Conservation (phyloP, 2,888 invertebrate species). For the Eurytoma californica region DNA sequence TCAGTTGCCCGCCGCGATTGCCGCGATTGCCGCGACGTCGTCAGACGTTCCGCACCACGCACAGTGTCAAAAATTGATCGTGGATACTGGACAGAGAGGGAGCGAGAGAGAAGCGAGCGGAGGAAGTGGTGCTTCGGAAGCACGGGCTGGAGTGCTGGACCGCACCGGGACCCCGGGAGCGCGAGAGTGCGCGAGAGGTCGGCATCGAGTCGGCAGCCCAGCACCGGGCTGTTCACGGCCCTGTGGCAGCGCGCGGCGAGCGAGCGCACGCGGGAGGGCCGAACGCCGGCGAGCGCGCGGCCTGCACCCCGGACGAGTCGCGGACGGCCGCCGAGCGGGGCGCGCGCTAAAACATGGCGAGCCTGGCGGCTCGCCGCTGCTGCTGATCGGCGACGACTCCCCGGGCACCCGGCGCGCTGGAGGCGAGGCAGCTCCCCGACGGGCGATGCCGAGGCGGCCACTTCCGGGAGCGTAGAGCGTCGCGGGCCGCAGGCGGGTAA, state of each 20-base stretch:
- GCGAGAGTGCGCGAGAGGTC: too few species aligned
- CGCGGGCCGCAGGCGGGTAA: background rate
- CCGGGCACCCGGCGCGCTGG: too few species aligned
- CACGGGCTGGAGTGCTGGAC: too few species aligned
- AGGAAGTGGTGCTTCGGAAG: background rate
- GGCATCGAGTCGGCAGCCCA: background rate
- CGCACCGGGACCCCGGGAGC: too few species aligned
- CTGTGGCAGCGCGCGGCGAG: background rate
- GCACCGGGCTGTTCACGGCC: background rate
- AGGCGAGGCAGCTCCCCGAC: too few species aligned
- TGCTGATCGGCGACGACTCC: background rate
- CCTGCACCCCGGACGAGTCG: background rate
- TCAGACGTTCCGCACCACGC: background rate
- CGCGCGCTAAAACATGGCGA: too few species aligned
- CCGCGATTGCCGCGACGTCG: too few species aligned
- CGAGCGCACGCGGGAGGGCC: background rate
- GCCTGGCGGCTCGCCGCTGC: too few species aligned
- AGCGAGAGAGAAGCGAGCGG: background rate
- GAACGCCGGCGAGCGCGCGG: background rate
- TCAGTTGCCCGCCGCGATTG: too few species aligned
- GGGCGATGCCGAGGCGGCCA: background rate
- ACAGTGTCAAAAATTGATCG: slow-evolving; percentile 33
- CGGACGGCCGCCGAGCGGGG: background rate
- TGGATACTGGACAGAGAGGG: background rate
- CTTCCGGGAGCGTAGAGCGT: background rate